Evolutionary conservation across 2,888 invertebrate genomes (phyloP).

Genomic region (Volucella zonaria): DNA sequence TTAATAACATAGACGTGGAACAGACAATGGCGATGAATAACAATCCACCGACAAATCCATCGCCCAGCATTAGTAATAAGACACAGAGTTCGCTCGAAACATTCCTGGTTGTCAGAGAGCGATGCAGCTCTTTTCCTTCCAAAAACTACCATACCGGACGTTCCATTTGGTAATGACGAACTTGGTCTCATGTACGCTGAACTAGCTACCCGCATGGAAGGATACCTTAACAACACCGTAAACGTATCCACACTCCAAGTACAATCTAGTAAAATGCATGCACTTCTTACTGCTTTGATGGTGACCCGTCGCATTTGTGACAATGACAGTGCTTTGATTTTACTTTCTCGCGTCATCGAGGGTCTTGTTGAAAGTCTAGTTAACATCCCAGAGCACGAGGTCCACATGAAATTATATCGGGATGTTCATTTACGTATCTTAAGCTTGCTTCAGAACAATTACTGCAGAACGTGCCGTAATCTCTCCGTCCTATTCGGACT

Average conservation of each 20-base stretch:
- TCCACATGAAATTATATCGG: constrained; percentile 91
- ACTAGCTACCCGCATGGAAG: constrained; percentile 90
- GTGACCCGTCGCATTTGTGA: constrained; percentile 91
- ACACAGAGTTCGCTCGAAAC: constrained; percentile 98
- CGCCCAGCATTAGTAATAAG: constrained; percentile 85
- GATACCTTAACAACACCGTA: constrained; percentile 86
- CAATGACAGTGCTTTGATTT: constrained; percentile 88
- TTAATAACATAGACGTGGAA: constrained; percentile 82
- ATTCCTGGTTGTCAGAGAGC: constrained; percentile 95
- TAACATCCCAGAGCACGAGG: constrained; percentile 87
- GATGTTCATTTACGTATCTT: constrained; percentile 95
- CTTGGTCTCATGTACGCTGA: constrained; percentile 90
- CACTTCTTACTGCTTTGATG: constrained; percentile 90
- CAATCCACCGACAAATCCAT: constrained; percentile 83
- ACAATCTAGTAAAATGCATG: constrained; percentile 89
- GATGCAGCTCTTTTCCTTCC: constrained; percentile 91
- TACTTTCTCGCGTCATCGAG: constrained; percentile 95
- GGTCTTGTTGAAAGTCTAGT: constrained; percentile 92
- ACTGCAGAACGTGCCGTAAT: constrained; percentile 96
- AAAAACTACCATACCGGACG: constrained; percentile 85
- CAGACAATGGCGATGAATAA: constrained; percentile 80
- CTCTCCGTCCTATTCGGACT: too few species aligned
- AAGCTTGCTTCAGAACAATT: constrained; percentile 91
- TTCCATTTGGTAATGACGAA: constrained; percentile 87
- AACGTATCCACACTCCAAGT: constrained; percentile 80